phyloP scores from a whole-genome alignment of 2,888 invertebrate genomes.

The Drosophila cyrtoloma region DNA sequence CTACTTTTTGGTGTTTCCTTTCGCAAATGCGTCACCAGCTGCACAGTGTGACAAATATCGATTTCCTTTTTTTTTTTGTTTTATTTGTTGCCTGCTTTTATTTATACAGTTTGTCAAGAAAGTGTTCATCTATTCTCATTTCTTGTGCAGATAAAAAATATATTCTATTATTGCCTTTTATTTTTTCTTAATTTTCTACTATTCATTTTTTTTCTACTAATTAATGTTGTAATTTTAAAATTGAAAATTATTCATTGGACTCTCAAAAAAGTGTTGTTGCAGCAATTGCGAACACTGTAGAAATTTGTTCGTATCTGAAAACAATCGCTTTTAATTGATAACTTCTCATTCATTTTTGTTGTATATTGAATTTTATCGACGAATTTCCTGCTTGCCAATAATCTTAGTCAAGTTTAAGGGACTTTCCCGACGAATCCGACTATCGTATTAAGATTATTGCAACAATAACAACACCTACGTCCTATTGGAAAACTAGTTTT shows the following conservation, averaged over 20 bases:
- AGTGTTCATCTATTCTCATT: background rate
- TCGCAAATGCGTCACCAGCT: slow-evolving; percentile 46
- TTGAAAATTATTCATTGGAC: background rate
- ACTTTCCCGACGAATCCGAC: slow-evolving; percentile 40
- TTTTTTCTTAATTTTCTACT: background rate
- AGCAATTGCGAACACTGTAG: background rate
- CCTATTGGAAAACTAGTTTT: slow-evolving; percentile 69
- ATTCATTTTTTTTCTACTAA: too few relatives aligned
- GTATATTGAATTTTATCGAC: background rate
- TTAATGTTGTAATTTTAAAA: background rate
- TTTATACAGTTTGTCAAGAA: background rate
- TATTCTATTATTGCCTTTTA: background rate
- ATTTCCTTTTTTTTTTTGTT: slow-evolving; percentile 14
- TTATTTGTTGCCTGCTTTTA: background rate
- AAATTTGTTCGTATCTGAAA: background rate
- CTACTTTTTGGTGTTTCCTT: slow-evolving; percentile 6
- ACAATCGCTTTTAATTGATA: background rate
- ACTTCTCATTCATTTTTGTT: background rate
- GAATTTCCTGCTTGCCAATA: background rate
- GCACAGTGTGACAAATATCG: slow-evolving; percentile 57
- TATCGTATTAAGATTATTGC: slow-evolving; percentile 48
- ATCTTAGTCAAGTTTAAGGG: slow-evolving; percentile 18
- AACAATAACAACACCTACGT: slow-evolving; percentile 18
- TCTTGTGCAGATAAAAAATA: background rate
- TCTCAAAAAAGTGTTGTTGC: background rate